Percentiles rank a stretch among this genome's conserved stretches.
phyloP scores from a whole-genome alignment of 1,140 invertebrate species.

The Wiebesia pumilae region DNA sequence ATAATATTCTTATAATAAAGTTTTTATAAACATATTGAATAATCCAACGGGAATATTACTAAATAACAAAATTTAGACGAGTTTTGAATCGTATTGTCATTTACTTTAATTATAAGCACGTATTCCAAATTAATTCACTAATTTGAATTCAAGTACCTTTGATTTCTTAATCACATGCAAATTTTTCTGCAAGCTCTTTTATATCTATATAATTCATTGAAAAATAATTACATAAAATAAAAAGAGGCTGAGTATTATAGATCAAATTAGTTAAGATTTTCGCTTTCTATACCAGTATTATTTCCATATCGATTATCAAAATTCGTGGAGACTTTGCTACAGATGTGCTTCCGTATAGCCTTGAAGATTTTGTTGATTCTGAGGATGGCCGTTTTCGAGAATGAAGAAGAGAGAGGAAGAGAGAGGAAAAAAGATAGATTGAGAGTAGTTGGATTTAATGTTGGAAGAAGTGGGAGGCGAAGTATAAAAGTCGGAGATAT shows the following conservation, averaged over 20 bases:
- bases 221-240: background rate
- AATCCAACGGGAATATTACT: too few species aligned
- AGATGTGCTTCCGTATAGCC: constrained; percentile 13
- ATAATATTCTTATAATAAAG: too few species aligned
- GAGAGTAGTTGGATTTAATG: background rate
- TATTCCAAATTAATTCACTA: background rate
- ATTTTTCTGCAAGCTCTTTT: too few species aligned
- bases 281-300: background rate
- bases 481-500: constrained; percentile 35
- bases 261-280: background rate
- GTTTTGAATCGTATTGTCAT: too few species aligned
- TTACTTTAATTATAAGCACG: too few species aligned
- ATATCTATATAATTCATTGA: background rate
- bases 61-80: too few species aligned
- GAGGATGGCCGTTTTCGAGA: constrained; percentile 46
- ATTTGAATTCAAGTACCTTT: too few species aligned
- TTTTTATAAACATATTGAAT: too few species aligned
- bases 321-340: background rate
- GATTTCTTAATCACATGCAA: background rate
- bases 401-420: background rate
- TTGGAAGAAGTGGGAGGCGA: constrained; percentile 32
- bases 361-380: constrained; percentile 46
- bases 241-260: background rate
- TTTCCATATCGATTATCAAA: background rate
- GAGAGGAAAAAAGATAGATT: background rate